Conservation (phyloP, 2,797 vertebrate species). For the Sebastes diploproa region DNA sequence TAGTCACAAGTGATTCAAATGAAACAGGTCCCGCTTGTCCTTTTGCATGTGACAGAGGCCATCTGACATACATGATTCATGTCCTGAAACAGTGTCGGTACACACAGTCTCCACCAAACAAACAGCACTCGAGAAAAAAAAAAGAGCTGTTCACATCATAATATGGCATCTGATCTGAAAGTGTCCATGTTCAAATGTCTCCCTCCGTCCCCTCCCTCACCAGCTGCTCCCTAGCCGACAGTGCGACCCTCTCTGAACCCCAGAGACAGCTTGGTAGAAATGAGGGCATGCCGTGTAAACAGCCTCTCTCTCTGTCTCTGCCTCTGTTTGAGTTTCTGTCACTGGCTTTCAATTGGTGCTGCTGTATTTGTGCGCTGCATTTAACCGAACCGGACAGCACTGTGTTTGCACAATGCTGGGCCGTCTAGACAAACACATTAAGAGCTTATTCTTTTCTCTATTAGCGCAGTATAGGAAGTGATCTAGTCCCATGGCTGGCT, state of each 20-base stretch:
- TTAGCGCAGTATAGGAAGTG: constrained; percentile 23
- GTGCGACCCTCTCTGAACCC: constrained; percentile 58
- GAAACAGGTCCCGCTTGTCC: constrained; percentile 29
- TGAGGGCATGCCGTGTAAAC: constrained; percentile 61
- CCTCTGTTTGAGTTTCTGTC: constrained; percentile 48
- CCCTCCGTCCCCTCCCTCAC: constrained; percentile 4
- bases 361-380: constrained; percentile 24
- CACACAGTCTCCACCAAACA: not conserved
- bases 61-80: constrained; percentile 62
- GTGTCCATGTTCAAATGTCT: constrained; percentile 29
- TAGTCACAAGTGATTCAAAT: constrained; percentile 53
- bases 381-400: constrained; percentile 39
- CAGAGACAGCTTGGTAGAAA: constrained; percentile 62
- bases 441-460: constrained; percentile 5
- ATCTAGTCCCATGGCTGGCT: constrained; percentile 23
- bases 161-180: constrained; percentile 40
- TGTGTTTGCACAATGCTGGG: constrained; percentile 51
- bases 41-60: constrained; percentile 33
- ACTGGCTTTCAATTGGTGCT: constrained; percentile 17
- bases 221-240: constrained; percentile 58
- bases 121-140: not conserved
- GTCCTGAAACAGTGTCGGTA: constrained; percentile 2
- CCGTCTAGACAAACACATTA: constrained; percentile 61
- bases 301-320: constrained; percentile 17
- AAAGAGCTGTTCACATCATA: not conserved